Percentiles rank a stretch among this genome's conserved stretches.
Conservation (phyloP, 2,797 vertebrate genomes). For the Miichthys miiuy region DNA sequence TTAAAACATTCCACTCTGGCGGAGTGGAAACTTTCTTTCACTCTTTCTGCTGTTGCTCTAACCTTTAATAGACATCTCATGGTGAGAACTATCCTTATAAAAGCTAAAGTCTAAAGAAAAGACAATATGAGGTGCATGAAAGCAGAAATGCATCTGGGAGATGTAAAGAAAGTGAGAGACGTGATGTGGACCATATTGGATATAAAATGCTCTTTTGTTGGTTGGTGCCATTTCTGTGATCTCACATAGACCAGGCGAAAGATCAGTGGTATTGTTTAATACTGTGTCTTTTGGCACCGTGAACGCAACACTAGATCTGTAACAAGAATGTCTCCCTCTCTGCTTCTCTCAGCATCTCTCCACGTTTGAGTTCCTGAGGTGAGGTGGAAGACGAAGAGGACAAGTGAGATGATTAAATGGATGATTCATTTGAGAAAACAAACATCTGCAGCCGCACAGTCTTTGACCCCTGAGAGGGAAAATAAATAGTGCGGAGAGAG, state of each 20-base stretch:
- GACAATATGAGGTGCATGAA: conserved; percentile 64
- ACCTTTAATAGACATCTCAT: conserved; percentile 72
- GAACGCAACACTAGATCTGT: conserved; percentile 38
- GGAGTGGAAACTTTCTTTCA: conserved; percentile 69
- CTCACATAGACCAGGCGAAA: conserved; percentile 48
- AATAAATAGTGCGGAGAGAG: conserved; percentile 60
- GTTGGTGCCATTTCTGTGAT: conserved; percentile 61
- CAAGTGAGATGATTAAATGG: conserved; percentile 58
- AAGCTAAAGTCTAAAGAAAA: conserved; percentile 68
- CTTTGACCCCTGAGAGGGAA: conserved; percentile 60
- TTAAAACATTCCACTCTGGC: conserved; percentile 69
- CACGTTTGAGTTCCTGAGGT: conserved; percentile 45
- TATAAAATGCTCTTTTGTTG: conserved; percentile 63
- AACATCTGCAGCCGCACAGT: conserved; percentile 54
- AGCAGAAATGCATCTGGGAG: conserved; percentile 72
- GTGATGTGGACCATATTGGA: conserved; percentile 65
- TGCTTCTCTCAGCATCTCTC: conserved; percentile 41
- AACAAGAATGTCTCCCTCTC: conserved; percentile 34
- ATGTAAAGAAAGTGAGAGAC: conserved; percentile 61
- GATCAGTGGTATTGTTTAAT: conserved; percentile 60
- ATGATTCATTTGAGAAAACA: conserved; percentile 70
- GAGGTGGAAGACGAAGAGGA: conserved; percentile 45
- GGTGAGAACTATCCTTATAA: conserved; percentile 74
- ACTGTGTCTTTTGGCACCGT: conserved; percentile 66
- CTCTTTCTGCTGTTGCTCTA: conserved; percentile 56